Evolutionary conservation across 2,888 invertebrate species (phyloP).

Genomic region (Drosophila kanekoi): DNA sequence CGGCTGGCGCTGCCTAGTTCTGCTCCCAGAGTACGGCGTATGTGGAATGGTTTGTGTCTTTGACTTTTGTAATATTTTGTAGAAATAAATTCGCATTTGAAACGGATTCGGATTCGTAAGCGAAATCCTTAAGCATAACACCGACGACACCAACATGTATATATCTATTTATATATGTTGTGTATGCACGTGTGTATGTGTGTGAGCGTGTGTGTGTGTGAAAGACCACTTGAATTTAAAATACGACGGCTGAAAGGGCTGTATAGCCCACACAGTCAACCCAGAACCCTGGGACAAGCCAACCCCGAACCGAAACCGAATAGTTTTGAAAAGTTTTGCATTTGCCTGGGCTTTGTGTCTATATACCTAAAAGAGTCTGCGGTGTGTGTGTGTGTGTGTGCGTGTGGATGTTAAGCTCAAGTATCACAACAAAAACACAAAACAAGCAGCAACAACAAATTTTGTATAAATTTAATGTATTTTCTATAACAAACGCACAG

Average conservation of each 20-base stretch:
- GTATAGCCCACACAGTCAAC: constrained; percentile 25
- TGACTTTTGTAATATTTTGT: constrained; percentile 84
- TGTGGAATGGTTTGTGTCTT: constrained; percentile 66
- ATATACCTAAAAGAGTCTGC: constrained; percentile 24
- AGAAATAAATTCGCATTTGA: constrained; percentile 84
- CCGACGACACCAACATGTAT: constrained; percentile 47
- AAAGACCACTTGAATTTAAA: constrained; percentile 83
- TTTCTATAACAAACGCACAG: constrained; percentile 77
- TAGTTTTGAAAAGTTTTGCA: constrained; percentile 79
- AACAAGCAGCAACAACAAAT: constrained; percentile 60
- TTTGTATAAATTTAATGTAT: constrained; percentile 83
- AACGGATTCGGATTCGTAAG: constrained; percentile 81
- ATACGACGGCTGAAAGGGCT: constrained; percentile 78
- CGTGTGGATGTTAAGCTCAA: constrained; percentile 73
- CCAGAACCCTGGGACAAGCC: constrained; percentile 32
- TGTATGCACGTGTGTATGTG: constrained; percentile 24
- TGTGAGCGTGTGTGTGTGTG: constrained; percentile 47
- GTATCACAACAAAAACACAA: constrained; percentile 59
- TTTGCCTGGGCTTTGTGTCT: constrained; percentile 64
- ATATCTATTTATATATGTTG: constrained; percentile 18
- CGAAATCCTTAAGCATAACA: constrained; percentile 82
- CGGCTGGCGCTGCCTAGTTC: constrained; percentile 44
- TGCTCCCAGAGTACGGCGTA: constrained; percentile 17
- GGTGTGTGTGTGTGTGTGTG: constrained; percentile 30
- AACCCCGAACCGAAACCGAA: constrained; percentile 58